Evolutionary conservation across 23 tunicate genomes (phyloP), one percentile per base, ranked within the genome.

Genomic region (Styela clava): DNA sequence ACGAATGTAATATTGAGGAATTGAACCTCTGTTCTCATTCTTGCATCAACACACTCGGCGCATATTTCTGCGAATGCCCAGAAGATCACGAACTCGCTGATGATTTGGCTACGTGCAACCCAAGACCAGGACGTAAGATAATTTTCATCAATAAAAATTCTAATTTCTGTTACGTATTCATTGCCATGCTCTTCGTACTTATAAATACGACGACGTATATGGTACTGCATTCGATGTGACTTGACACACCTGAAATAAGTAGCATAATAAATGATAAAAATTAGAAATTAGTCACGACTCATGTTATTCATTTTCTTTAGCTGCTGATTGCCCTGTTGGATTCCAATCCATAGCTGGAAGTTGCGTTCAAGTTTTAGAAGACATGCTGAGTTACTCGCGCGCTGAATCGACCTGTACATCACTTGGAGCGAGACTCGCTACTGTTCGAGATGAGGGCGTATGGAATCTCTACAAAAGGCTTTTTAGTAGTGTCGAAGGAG

Each of bases 311-410:
- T n/a, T n/a, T n/a, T n/a, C 16, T 29, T 22, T 86, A 87, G 97
- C 73, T 28, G 98, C 89, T 36, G 98, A 91, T 74, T 96, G 99
- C 51, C 82, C 85, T 0, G 94, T 79, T 23, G 99, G 97, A 9
- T 96, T 35, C 72, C 32, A 61, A 20, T 82, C 99, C 31, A 29
- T 84, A 19, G 97, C 89, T 22, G 78, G 69, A 34, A 76, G 88
- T 73, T 96, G 99, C 61, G 83, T 86, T 56, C 64, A 52, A 65
- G 81, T 31, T 1, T 62, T 64, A 21, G 68, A 30, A 30, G 84
- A 74, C 16, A 1, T 56, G 22, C 20, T 31, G 37, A 68, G 79
- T 52, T 95, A 87, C 69, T 86, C 79, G 20, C 86, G 63, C 16
- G 96, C 99, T 19, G 83, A 79, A 72, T 79, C 79, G 3, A 69